These are phyloP conservation scores for Bryconaethiops microstoma DNA, from an alignment of 2,797 vertebrate genomes.

Conservation along the genomic window DNA sequence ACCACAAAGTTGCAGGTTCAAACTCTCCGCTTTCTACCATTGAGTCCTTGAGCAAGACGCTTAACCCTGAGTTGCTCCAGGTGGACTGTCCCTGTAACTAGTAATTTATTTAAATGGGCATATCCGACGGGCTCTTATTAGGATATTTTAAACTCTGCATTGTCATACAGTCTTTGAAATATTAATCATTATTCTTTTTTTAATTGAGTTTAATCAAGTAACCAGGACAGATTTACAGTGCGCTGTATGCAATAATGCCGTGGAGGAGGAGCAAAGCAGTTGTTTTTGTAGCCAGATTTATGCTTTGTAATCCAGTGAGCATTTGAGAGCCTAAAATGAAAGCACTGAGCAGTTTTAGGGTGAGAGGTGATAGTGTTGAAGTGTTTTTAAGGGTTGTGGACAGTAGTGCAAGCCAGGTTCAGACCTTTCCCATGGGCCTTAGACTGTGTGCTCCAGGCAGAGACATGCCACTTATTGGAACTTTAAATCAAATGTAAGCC, in stretches of 20 bases:
- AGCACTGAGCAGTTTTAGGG: conserved; percentile 37
- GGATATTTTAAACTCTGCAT: neutral
- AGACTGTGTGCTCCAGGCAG: conserved; percentile 52
- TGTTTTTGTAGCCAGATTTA: conserved; percentile 39
- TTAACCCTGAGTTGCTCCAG: too few relatives aligned
- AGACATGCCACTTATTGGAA: conserved; percentile 70
- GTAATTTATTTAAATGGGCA: neutral
- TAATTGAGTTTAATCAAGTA: neutral
- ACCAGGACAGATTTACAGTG: neutral
- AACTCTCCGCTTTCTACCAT: too few relatives aligned
- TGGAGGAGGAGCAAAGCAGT: neutral
- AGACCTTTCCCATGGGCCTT: conserved; percentile 54
- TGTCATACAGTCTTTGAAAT: neutral
- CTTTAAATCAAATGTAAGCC: conserved; percentile 69
- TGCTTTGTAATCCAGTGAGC: conserved; percentile 37
- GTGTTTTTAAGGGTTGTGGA: conserved; percentile 56
- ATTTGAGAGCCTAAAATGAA: conserved; percentile 41
- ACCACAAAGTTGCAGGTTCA: too few relatives aligned
- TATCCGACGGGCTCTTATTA: neutral
- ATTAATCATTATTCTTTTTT: neutral
- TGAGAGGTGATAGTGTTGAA: conserved; percentile 56
- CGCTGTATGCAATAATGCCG: neutral
- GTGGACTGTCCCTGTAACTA: too few relatives aligned
- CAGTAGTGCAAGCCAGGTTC: conserved; percentile 54
- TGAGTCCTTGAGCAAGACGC: too few relatives aligned